phyloP scores from a whole-genome alignment of 2,888 invertebrate species.

The Oligia strigilis region DNA sequence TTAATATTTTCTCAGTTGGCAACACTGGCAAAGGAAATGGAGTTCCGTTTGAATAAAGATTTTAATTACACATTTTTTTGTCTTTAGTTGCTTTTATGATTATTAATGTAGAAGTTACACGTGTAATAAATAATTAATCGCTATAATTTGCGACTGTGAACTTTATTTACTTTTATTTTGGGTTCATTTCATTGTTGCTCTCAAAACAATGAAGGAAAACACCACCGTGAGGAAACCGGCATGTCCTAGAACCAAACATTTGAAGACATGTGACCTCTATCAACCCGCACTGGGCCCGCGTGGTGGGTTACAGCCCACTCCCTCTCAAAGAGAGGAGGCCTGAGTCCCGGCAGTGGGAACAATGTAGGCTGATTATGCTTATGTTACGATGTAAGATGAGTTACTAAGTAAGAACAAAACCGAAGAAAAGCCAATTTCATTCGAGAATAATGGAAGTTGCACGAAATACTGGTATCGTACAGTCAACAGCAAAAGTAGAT shows the following conservation, averaged over 20 bases:
- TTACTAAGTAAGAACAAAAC: conserved; percentile 61
- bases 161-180: background rate
- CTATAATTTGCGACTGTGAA: background rate
- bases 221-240: no score
- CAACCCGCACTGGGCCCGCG: no score
- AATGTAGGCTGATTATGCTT: no score
- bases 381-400: background rate
- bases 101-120: background rate
- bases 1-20: conserved; percentile 58
- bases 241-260: no score
- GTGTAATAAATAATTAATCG: background rate
- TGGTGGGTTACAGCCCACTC: no score
- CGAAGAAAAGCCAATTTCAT: conserved; percentile 55
- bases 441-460: conserved; percentile 65
- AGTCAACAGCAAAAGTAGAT: no score
- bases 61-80: conserved; percentile 14
- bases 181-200: background rate
- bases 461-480: conserved; percentile 8
- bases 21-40: conserved; percentile 40
- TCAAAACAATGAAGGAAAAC: no score
- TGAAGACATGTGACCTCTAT: no score
- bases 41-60: conserved; percentile 39
- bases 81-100: background rate
- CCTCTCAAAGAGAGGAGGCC: no score
- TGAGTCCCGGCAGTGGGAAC: no score